A percentile compares a stretch with the other conserved stretches of the same genome.
Conservation (phyloP, 2,888 invertebrate genomes). For the Apocheima hispidaria region DNA sequence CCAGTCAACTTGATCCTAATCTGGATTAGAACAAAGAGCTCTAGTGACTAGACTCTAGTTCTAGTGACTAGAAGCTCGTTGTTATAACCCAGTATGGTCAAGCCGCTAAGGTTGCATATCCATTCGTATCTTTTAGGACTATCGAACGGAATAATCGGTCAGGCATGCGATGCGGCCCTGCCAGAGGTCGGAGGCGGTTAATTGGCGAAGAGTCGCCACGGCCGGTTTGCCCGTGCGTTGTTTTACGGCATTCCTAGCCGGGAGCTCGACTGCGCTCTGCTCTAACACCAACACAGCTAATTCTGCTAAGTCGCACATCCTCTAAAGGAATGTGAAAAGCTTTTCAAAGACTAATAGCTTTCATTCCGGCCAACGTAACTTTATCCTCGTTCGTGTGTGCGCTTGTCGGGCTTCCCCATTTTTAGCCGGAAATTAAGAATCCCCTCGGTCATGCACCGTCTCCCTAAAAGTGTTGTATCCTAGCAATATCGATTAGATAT, state of each 20-base stretch:
- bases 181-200: conserved; percentile 80
- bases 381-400: conserved; percentile 42
- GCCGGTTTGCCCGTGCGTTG: conserved; percentile 76
- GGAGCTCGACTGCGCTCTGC: conserved; percentile 50
- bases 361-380: conserved; percentile 35
- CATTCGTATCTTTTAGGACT: conserved; percentile 64
- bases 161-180: conserved; percentile 69
- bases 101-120: conserved; percentile 34
- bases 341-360: conserved; percentile 31
- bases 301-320: conserved; percentile 52
- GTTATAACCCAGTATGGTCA: conserved; percentile 20
- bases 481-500: conserved; percentile 76
- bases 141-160: conserved; percentile 60
- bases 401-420: conserved; percentile 65
- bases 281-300: conserved; percentile 48
- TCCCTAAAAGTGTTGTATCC: conserved; percentile 74
- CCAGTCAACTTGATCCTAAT: not conserved
- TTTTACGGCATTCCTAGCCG: conserved; percentile 75
- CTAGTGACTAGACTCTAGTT: not conserved
- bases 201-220: conserved; percentile 77
- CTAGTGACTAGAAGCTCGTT: conserved; percentile 12
- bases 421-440: conserved; percentile 77
- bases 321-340: conserved; percentile 34
- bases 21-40: not conserved
- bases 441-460: conserved; percentile 62